Conservation (phyloP, 2,113 vertebrate genomes). For the Apistogramma diplotaenia region DNA sequence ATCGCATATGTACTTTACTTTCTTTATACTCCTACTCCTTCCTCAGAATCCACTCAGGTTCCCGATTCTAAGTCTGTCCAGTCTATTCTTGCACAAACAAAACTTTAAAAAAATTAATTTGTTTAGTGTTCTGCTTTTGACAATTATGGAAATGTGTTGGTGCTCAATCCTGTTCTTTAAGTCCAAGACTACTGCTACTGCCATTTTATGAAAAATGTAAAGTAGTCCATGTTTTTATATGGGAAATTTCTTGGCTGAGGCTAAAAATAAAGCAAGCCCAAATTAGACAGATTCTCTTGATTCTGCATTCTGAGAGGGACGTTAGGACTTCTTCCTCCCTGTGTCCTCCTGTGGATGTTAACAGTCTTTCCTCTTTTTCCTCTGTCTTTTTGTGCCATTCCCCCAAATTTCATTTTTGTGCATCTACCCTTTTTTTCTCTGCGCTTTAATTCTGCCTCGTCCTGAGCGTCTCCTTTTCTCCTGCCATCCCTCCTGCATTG, state of each 20-base stretch:
- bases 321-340: constrained; percentile 51
- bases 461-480: constrained; percentile 23
- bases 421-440: neutral
- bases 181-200: neutral
- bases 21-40: constrained; percentile 25
- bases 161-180: neutral
- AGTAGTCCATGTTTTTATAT: neutral
- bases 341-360: constrained; percentile 66
- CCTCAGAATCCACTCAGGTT: constrained; percentile 39
- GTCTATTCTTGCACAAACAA: neutral
- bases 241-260: neutral
- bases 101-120: neutral
- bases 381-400: constrained; percentile 54
- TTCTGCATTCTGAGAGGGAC: constrained; percentile 50
- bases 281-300: neutral
- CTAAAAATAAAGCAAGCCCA: neutral
- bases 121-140: neutral
- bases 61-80: neutral
- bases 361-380: constrained; percentile 72
- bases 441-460: constrained; percentile 3
- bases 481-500: constrained; percentile 9
- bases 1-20: constrained; percentile 12
- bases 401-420: constrained; percentile 32
- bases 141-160: neutral
- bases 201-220: neutral